A percentile compares a stretch with the other conserved stretches of the same genome.
phyloP scores from a whole-genome alignment of 2,113 vertebrate species.

The Nothoprocta perdicaria region DNA sequence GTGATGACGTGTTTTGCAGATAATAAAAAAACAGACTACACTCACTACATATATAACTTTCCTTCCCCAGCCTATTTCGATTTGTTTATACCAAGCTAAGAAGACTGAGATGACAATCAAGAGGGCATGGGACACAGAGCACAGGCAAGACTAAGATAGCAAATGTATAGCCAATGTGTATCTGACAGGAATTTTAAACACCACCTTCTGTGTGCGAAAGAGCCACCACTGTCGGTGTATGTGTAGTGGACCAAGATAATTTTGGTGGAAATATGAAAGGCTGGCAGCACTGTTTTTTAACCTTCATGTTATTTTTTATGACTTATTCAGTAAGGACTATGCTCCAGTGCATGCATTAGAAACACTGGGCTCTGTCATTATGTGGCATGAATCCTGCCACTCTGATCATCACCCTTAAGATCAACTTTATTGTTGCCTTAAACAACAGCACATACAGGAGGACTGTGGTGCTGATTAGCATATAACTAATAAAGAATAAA shows the following conservation, averaged over 20 bases:
- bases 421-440: background rate
- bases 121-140: background rate
- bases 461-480: background rate
- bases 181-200: background rate
- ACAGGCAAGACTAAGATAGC: background rate
- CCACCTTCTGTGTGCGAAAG: background rate
- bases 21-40: background rate
- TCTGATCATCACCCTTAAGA: slow-evolving; percentile 49
- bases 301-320: slow-evolving; percentile 47
- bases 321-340: slow-evolving; percentile 52
- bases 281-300: slow-evolving; percentile 25
- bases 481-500: background rate
- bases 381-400: slow-evolving; percentile 35
- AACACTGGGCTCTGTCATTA: slow-evolving; percentile 29
- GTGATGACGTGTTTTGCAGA: background rate
- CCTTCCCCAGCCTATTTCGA: background rate
- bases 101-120: background rate
- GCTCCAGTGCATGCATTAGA: slow-evolving; percentile 29
- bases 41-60: background rate
- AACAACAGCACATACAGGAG: background rate
- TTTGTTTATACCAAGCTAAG: background rate
- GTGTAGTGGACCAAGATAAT: background rate
- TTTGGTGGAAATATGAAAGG: background rate
- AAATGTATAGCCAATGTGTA: background rate
- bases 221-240: background rate